Percentiles rank a stretch among this genome's conserved stretches.
phyloP scores from a whole-genome alignment of 2,113 vertebrate genomes.

The Acrocephalus kingi region DNA sequence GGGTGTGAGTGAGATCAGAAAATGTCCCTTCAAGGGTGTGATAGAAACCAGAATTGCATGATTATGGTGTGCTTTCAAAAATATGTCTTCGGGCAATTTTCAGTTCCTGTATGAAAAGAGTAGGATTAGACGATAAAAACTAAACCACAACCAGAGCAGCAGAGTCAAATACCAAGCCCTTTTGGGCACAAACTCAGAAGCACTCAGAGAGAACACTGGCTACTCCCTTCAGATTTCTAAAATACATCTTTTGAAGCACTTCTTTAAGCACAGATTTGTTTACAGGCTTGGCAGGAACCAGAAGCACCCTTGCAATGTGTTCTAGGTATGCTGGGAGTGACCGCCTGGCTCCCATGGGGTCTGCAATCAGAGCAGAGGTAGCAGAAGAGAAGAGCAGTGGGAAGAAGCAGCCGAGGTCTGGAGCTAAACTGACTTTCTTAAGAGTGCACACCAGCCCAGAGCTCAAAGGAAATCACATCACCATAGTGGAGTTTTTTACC shows the following conservation, averaged over 20 bases:
- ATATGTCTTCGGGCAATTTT: neutral
- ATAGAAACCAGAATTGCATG: conserved; percentile 10
- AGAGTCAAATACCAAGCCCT: neutral
- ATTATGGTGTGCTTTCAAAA: conserved; percentile 10
- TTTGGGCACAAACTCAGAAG: neutral
- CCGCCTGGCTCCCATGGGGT: fast-evolving
- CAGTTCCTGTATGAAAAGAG: neutral
- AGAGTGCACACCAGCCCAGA: neutral
- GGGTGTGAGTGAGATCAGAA: neutral
- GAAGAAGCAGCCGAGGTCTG: neutral
- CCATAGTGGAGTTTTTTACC: neutral
- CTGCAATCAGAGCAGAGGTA: neutral
- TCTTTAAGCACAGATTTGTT: neutral
- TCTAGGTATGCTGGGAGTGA: neutral
- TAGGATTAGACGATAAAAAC: neutral
- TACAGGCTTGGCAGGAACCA: neutral
- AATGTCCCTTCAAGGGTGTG: neutral
- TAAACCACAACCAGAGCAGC: neutral
- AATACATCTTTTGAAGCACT: neutral
- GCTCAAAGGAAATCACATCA: neutral
- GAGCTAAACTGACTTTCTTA: neutral
- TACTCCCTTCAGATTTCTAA: neutral
- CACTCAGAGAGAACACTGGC: neutral
- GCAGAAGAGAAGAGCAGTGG: neutral
- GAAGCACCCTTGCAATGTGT: neutral